These are phyloP conservation scores for Brachypalpus laphriformis DNA, from an alignment of 2,888 invertebrate genomes.

Conservation along the genomic window DNA sequence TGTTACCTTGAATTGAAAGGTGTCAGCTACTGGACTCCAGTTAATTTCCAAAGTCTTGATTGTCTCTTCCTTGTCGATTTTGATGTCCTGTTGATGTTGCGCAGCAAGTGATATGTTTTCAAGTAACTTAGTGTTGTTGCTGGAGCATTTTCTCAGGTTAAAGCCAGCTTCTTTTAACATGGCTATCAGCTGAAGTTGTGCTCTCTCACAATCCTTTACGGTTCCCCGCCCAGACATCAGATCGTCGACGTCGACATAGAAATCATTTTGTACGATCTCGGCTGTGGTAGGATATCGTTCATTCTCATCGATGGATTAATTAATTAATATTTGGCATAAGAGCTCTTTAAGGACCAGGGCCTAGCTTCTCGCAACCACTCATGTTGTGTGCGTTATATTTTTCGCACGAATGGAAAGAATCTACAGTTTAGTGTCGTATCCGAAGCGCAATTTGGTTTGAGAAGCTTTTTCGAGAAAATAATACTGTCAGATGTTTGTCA, in stretches of 20 bases:
- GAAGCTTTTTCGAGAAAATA: no score
- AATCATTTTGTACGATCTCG: background rate
- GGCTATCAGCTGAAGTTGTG: background rate
- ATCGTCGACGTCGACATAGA: background rate
- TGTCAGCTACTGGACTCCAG: background rate
- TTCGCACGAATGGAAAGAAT: no score
- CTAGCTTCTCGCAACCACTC: no score
- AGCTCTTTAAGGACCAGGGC: no score
- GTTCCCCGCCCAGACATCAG: background rate
- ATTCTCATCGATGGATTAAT: no score
- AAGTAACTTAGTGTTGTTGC: background rate
- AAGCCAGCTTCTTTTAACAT: background rate
- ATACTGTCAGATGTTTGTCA: no score
- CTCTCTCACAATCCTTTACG: background rate
- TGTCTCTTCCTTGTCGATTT: background rate
- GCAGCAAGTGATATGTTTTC: background rate
- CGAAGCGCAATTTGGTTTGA: no score
- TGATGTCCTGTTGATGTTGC: background rate
- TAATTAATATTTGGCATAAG: no score
- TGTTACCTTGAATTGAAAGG: background rate
- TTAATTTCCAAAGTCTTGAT: background rate
- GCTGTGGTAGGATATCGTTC: no score
- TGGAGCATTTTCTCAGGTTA: no score
- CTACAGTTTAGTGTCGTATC: no score
- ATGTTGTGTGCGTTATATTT: no score